Base-by-base conservation (phyloP, 2,797 vertebrate species). In the Microctenopoma stevenorrisi region DNA sequence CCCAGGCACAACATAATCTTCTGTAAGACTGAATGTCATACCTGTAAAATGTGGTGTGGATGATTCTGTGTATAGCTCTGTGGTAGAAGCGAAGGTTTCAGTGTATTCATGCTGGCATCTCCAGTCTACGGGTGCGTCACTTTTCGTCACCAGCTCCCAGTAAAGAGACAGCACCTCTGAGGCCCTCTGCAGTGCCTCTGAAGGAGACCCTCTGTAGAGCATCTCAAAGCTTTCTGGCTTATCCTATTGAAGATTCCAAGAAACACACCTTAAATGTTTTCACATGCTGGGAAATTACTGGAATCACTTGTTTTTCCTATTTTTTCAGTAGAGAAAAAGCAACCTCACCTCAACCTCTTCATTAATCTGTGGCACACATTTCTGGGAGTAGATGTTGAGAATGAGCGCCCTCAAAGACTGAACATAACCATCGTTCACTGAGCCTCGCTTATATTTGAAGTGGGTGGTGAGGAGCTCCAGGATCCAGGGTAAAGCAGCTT, bases 321-420 rank as follows among this genome's bases (percentile, higher is more conserved):
- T 67, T 63, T 22, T 44, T 16, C 7, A 49, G 49, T 49, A 18
- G 16, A 25, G 53, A 51, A 72, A 13, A 40, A 7, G 15, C 1
- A 7, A 15, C 56, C 89, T 85, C 72, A 94, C 94, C 93, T 95
- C 94, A 1, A 94, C 44, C 69, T 94, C 92, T 69, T 94, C 93
- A 47, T 94, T 93, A 25, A 95, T 92, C 79, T 89, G 79, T 73
- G 93, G 93, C 53, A 94, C 92, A 67, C 94, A 95, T 73, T 85
- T 88, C 81, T 94, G 93, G 16, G 93, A 94, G 81, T 95, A 95
- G 68, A 95, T 91, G 84, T 95, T 94, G 70, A 93, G 90, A 64
- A 94, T 91, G 66, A 94, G 90, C 0, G 84, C 83, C 50, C 91
- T 91, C 51, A 95, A 70, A 28, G 91, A 89, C 63, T 88, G 87